Conservation (phyloP, 2,113 vertebrate species). For the Tupaia chinensis region DNA sequence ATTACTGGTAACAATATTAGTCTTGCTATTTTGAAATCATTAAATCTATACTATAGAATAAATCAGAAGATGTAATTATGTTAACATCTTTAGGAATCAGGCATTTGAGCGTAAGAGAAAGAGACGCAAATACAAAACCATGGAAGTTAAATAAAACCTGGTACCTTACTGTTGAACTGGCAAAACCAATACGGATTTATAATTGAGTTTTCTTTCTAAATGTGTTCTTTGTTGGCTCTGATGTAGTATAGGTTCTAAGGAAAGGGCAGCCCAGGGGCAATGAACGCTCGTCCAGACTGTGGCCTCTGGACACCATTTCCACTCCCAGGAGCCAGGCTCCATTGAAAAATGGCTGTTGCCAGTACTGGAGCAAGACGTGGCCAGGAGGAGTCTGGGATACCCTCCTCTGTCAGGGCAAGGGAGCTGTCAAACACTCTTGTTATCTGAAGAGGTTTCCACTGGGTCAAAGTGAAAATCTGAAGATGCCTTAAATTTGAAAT, state of each 20-base stretch:
- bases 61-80: not conserved
- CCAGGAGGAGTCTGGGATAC: not conserved
- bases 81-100: slow-evolving; percentile 14
- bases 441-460: not conserved
- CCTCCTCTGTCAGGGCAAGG: not conserved
- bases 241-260: not conserved
- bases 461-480: not conserved
- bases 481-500: too few relatives aligned
- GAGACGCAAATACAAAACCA: not conserved
- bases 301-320: not conserved
- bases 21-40: slow-evolving; percentile 35
- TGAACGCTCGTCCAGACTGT: not conserved
- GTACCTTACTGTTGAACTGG: not conserved
- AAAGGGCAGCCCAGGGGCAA: not conserved
- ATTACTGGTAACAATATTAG: not conserved
- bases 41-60: not conserved
- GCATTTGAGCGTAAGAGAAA: slow-evolving; percentile 14
- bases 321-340: not conserved
- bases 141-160: slow-evolving; percentile 17
- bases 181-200: slow-evolving; percentile 15
- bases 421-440: not conserved
- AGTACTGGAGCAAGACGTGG: not conserved
- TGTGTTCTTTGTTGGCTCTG: not conserved
- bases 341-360: not conserved
- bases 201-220: slow-evolving; percentile 8